These are phyloP conservation scores for Halcyon senegalensis DNA, from an alignment of 2,113 vertebrate genomes.

Conservation along the genomic window DNA sequence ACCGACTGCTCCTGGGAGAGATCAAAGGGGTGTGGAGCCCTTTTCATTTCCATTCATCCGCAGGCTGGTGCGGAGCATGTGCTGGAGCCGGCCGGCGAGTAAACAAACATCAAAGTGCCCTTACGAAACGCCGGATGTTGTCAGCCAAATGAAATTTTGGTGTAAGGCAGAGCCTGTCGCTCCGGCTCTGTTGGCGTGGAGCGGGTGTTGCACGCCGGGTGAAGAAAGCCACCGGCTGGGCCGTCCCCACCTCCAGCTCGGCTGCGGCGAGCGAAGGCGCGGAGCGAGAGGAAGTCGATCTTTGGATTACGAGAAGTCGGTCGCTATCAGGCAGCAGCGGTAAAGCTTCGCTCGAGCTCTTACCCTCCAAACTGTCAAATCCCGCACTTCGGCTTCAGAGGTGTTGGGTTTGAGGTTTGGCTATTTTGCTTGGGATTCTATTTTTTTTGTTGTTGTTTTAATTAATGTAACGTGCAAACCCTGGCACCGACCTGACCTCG, in stretches of 20 bases:
- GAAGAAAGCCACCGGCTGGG: neutral
- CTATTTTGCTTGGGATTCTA: neutral
- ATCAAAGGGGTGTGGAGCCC: conserved; percentile 21
- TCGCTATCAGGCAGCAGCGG: neutral
- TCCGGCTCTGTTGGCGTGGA: neutral
- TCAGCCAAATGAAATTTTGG: conserved; percentile 9
- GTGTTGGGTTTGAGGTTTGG: neutral
- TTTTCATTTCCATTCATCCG: neutral
- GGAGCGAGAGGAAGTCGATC: neutral
- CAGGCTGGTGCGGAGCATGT: conserved; percentile 16
- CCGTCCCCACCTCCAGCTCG: conserved; percentile 33
- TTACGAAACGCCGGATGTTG: conserved; percentile 40
- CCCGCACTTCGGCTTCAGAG: rapidly evolving
- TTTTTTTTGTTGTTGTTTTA: neutral
- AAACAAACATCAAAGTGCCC: conserved; percentile 46
- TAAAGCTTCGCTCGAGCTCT: neutral
- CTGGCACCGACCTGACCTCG: neutral
- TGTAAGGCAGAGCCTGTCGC: conserved; percentile 48
- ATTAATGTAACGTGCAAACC: no score
- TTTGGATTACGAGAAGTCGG: neutral
- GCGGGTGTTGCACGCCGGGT: neutral
- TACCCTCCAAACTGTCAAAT: conserved; percentile 1
- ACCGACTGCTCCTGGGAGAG: neutral
- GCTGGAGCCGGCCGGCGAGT: neutral
- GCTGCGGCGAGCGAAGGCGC: neutral